These are phyloP conservation scores for Osmerus eperlanus DNA, from an alignment of 2,113 vertebrate species.

Conservation along the genomic window DNA sequence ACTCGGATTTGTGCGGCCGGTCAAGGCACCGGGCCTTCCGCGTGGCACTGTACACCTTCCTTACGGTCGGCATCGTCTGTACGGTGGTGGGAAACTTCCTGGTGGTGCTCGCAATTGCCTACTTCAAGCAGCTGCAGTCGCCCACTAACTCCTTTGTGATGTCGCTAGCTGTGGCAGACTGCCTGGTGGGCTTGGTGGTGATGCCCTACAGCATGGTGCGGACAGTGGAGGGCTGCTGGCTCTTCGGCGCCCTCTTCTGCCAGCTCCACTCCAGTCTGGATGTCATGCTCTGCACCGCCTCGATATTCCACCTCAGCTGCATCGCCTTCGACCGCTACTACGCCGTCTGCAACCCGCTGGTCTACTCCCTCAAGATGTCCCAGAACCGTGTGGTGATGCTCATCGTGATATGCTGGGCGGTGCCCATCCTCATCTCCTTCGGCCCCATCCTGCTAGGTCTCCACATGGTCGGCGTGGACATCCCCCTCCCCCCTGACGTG, in stretches of 20 bases:
- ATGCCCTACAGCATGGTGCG: slow-evolving; percentile 81
- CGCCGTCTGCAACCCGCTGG: slow-evolving; percentile 74
- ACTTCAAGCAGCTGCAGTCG: slow-evolving; percentile 75
- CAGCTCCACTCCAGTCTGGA: slow-evolving; percentile 76
- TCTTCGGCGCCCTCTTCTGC: slow-evolving; percentile 70
- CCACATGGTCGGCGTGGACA: slow-evolving; percentile 58
- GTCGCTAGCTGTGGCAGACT: slow-evolving; percentile 77
- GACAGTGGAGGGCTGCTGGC: slow-evolving; percentile 77
- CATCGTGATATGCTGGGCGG: slow-evolving; percentile 70
- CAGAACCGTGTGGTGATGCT: slow-evolving; percentile 58
- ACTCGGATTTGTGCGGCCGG: slow-evolving; percentile 50
- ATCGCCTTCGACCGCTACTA: slow-evolving; percentile 79
- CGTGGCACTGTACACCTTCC: slow-evolving; percentile 63
- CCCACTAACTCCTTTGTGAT: slow-evolving; percentile 76
- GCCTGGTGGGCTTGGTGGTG: slow-evolving; percentile 75
- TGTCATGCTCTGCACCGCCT: slow-evolving; percentile 78
- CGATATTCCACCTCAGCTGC: slow-evolving; percentile 79
- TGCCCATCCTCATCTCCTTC: slow-evolving; percentile 74
- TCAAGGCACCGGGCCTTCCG: slow-evolving; percentile 49
- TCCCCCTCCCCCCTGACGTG: slow-evolving; percentile 55
- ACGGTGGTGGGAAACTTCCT: slow-evolving; percentile 76
- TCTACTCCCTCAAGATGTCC: slow-evolving; percentile 75
- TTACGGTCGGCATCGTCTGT: slow-evolving; percentile 61
- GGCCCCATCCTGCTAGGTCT: slow-evolving; percentile 74
- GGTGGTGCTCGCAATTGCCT: slow-evolving; percentile 73